Conservation (phyloP, 2,797 vertebrate genomes). For the Coregonus suidteri region DNA sequence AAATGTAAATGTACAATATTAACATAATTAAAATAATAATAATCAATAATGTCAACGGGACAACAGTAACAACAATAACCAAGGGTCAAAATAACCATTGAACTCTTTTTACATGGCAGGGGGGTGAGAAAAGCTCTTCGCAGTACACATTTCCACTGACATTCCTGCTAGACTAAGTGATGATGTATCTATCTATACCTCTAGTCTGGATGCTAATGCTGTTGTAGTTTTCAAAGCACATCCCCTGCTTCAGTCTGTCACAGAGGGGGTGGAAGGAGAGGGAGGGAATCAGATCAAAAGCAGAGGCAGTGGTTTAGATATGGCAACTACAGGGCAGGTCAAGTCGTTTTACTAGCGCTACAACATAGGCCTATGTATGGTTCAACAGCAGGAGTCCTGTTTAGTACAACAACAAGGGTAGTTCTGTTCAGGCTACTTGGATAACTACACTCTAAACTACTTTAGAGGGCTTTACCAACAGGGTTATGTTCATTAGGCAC, state of each 20-base stretch:
- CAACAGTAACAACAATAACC: too few species aligned
- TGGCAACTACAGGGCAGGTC: constrained; percentile 48
- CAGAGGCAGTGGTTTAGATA: constrained; percentile 44
- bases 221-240: not conserved
- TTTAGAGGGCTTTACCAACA: not conserved
- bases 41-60: too few species aligned
- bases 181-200: constrained; percentile 47
- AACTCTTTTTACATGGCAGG: not conserved
- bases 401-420: not conserved
- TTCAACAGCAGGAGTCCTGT: not conserved
- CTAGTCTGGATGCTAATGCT: constrained; percentile 54
- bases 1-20: too few species aligned
- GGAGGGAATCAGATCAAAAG: constrained; percentile 54
- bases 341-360: constrained; percentile 29
- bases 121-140: constrained; percentile 6
- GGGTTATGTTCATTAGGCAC: not conserved
- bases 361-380: not conserved
- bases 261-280: not conserved
- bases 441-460: constrained; percentile 1
- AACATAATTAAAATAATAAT: too few species aligned
- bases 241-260: not conserved
- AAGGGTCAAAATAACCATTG: too few species aligned
- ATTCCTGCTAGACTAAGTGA: constrained; percentile 67
- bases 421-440: not conserved
- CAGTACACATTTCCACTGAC: constrained; percentile 58